phyloP scores from a whole-genome alignment of 2,888 invertebrate species.

The Hirtodrosophila duncani region DNA sequence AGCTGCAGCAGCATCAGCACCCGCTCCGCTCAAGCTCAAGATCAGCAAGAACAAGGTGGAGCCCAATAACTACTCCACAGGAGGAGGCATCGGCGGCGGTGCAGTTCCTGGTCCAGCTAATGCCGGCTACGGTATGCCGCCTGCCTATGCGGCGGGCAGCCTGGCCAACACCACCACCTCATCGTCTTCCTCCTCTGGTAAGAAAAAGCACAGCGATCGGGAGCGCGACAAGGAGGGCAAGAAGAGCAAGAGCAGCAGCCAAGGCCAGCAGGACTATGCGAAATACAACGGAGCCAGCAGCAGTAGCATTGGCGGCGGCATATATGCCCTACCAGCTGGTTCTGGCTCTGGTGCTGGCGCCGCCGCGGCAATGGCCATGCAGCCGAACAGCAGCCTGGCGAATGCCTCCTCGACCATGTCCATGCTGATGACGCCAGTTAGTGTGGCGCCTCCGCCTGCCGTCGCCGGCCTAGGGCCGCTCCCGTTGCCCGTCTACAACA shows the following conservation, averaged over 20 bases:
- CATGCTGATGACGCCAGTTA: constrained; percentile 15
- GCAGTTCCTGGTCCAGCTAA: constrained; percentile 7
- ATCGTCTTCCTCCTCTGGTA: constrained; percentile 25
- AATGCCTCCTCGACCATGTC: constrained; percentile 9
- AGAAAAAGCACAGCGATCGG: constrained; percentile 76
- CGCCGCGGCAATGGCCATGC: constrained; percentile 33
- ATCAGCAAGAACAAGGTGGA: constrained; percentile 87
- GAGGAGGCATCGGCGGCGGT: constrained; percentile 9
- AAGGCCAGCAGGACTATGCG: constrained; percentile 70
- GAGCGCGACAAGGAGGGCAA: constrained; percentile 77
- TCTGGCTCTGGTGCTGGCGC: constrained; percentile 44
- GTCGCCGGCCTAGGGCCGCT: constrained; percentile 32
- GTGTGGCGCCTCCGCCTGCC: not conserved
- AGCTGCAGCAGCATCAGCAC: constrained; percentile 27
- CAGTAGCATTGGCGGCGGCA: constrained; percentile 2
- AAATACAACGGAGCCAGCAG: constrained; percentile 68
- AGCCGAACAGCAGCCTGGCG: constrained; percentile 15
- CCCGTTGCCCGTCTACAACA: constrained; percentile 54
- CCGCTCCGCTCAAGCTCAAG: constrained; percentile 85
- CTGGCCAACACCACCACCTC: constrained; percentile 6
- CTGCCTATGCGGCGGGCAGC: not conserved
- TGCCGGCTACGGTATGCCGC: constrained; percentile 27
- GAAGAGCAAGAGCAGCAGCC: constrained; percentile 66
- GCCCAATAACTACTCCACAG: constrained; percentile 75
- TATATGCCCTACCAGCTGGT: too few species aligned